Base-by-base conservation (phyloP, 2,888 invertebrate genomes). In the Chironomus riparius region DNA sequence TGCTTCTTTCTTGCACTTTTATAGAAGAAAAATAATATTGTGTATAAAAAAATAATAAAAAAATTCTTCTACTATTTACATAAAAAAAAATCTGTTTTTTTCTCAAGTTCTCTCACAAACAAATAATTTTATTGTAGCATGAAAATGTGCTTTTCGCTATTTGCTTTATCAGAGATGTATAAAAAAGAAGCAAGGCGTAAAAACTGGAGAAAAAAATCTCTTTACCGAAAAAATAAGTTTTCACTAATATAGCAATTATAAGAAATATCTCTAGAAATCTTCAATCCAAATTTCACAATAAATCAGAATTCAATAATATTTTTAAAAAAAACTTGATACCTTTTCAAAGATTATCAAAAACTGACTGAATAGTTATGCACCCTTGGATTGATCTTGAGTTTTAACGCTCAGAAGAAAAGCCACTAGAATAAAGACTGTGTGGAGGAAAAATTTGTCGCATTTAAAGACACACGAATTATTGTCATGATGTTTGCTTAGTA, bases 401-500 rank as follows among this genome's bases (percentile, higher is more conserved):
- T n/a, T n/a, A n/a, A n/a, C n/a, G n/a, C n/a, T n/a, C n/a, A 28
- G 28, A 28, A 28, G 28, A 38, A 38, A 38, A 38, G 56, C 56
- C 1, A 18, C 56, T 56, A n/a, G 56, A 18, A 56, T 6, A 56
- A 15, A 18, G 18, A 56, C 38, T 10, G 10, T 38, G 38, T 10
- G 56, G 15, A 56, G 18, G n/a, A 56, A 56, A 21, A 48, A 56
- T 56, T 71, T 71, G 71, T 50, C 71, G 68, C 21, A 68, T 68
- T 68, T 68, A 21, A 38, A 68, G 38, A 68, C 61, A 38, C 62
- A 72, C 72, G 62, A 62, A 62, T 72, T 72, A 72, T 72, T 72
- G 72, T 72, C 72, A 72, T 47, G 65, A 24, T 62, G 72, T 72
- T 62, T 72, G 72, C 62, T 72, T 72, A 38, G 38, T 38, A 38